These are phyloP conservation scores for Pseudorhombus dupliciocellatus DNA, from an alignment of 2,113 vertebrate genomes.

Conservation along the genomic window DNA sequence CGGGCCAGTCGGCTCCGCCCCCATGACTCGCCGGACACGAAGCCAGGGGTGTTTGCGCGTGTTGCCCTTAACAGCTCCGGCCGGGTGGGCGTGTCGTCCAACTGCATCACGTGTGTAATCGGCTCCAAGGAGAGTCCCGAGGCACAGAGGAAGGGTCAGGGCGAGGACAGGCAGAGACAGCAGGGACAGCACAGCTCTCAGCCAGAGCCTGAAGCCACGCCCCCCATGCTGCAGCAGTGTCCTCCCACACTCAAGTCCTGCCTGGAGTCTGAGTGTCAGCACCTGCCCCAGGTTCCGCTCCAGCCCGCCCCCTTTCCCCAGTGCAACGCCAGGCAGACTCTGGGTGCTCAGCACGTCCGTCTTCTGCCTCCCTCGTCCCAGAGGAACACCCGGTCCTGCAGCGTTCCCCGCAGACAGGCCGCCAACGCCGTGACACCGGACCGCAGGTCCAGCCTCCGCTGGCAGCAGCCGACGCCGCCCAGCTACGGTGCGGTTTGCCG, in stretches of 20 bases:
- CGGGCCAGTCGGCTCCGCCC: conserved; percentile 79
- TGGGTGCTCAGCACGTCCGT: conserved; percentile 49
- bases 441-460: conserved; percentile 74
- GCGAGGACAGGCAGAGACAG: conserved; percentile 31
- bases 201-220: conserved; percentile 34
- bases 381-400: conserved; percentile 64
- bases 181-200: conserved; percentile 36
- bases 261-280: conserved; percentile 34
- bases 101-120: conserved; percentile 92
- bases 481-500: conserved; percentile 80
- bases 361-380: background rate
- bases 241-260: conserved; percentile 33
- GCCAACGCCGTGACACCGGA: conserved; percentile 71
- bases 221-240: conserved; percentile 19
- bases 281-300: conserved; percentile 36
- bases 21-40: conserved; percentile 75
- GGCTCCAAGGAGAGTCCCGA: conserved; percentile 88
- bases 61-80: conserved; percentile 87
- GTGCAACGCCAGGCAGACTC: conserved; percentile 63
- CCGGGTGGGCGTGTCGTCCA: conserved; percentile 88
- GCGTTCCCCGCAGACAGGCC: conserved; percentile 67
- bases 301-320: conserved; percentile 57
- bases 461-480: conserved; percentile 74
- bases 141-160: conserved; percentile 76
- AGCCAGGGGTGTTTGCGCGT: conserved; percentile 84